Evolutionary conservation across 2,797 vertebrate species (phyloP).

Genomic region (Gallirallus australis): DNA sequence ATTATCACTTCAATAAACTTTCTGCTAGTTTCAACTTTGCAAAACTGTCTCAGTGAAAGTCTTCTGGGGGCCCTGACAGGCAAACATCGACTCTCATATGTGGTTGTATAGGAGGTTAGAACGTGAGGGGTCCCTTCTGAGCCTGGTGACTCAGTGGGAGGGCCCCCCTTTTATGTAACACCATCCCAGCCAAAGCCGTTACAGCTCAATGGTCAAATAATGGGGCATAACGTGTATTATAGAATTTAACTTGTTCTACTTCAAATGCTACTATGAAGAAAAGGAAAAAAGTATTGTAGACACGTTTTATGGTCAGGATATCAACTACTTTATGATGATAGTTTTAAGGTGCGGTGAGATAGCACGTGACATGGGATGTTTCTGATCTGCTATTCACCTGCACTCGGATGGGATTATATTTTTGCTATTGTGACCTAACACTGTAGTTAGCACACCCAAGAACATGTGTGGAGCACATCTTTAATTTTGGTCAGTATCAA

Average conservation of each 20-base stretch:
- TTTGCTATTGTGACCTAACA: not conserved
- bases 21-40: no score
- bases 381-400: not conserved
- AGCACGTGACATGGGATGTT: not conserved
- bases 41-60: no score
- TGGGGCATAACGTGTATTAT: rapidly evolving
- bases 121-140: no score
- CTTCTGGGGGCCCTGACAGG: no score
- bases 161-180: no score
- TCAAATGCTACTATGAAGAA: not conserved
- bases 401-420: not conserved
- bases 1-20: no score
- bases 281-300: not conserved
- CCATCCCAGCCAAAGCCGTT: not conserved
- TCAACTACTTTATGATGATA: rapidly evolving
- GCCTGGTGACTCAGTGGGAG: no score
- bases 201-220: not conserved
- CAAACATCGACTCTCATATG: no score
- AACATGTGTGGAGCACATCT: not conserved
- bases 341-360: not conserved
- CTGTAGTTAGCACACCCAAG: not conserved
- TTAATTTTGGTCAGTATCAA: not conserved
- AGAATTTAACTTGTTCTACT: not conserved
- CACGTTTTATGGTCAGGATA: not conserved
- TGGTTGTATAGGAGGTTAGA: no score